Evolutionary conservation across 2,888 invertebrate species (phyloP), one percentile per base, ranked within the genome.

Genomic region (Auanema sp.): DNA sequence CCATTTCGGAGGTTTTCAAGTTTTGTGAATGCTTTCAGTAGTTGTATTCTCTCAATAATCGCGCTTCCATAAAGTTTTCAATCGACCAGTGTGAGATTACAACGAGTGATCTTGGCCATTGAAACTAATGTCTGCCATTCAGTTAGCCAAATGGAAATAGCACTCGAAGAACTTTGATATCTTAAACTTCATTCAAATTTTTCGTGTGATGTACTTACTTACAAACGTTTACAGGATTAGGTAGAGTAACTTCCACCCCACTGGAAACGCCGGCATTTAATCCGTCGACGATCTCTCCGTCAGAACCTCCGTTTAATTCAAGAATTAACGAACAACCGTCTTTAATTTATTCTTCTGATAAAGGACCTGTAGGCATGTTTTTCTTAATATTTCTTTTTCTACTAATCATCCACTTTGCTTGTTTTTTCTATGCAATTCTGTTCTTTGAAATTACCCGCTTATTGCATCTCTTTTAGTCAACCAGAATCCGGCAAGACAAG

Each of bases 321-420:
- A 51, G 43, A 6, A 42, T 57, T 44, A 49, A 60, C 21, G 52
- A 43, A 23, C 61, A 62, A 41, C 49, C 56, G 18, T 50, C 55
- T 21, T 63, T 79, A 43, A 69, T 79, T 50, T 79, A 76, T 60
- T 77, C 76, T 11, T 69, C 76, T 1, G 78, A 78, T 47, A 55
- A 67, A 41, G 71, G 75, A 24, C 51, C 60, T 44, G 41, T 54
- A 47, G 68, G 68, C 66, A 59, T 47, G 40, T 12, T n/a, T 50
- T 43, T 55, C 24, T 63, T 49, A 24, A 18, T 56, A 14, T 23
- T 49, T 25, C 56, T 40, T 21, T 18, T 40, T 50, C 50, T 23
- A 18, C 50, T 18, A 50, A 50, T 23, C 16, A 50, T 1, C 5
- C n/a, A 16, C 23, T 10, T n/a, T 53, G 53, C 16, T n/a, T 53